Evolutionary conservation across 2,113 vertebrate genomes (phyloP).

Genomic region (Microcebus jonahi): DNA sequence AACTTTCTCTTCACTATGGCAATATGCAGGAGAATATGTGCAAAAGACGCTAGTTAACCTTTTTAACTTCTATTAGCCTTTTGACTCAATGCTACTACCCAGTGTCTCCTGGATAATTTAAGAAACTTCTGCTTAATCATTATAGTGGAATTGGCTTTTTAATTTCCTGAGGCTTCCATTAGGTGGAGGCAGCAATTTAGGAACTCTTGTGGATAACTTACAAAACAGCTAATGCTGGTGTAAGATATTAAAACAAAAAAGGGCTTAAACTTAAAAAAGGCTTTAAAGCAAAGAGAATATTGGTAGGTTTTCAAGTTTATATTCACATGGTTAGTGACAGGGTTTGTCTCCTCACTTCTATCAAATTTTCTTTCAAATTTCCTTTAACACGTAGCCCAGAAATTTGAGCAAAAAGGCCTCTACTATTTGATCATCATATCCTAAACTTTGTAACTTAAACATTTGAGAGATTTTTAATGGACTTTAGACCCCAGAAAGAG

Average conservation of each 20-base stretch:
- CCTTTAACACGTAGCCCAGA: neutral
- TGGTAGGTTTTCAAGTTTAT: neutral
- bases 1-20: neutral
- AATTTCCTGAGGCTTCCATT: slow-evolving; percentile 38
- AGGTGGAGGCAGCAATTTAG: neutral
- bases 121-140: neutral
- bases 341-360: neutral
- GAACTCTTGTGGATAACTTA: neutral
- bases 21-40: neutral
- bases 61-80: neutral
- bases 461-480: neutral
- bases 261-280: neutral
- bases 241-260: neutral
- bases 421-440: neutral
- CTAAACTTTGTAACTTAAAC: neutral
- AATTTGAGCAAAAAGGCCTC: neutral
- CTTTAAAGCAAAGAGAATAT: neutral
- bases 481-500: neutral
- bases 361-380: neutral
- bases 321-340: neutral
- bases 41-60: neutral
- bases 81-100: neutral
- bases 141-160: neutral
- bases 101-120: neutral
- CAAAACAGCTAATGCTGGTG: neutral